phyloP scores from a whole-genome alignment of 2,888 invertebrate genomes.

The Apeira syringaria region DNA sequence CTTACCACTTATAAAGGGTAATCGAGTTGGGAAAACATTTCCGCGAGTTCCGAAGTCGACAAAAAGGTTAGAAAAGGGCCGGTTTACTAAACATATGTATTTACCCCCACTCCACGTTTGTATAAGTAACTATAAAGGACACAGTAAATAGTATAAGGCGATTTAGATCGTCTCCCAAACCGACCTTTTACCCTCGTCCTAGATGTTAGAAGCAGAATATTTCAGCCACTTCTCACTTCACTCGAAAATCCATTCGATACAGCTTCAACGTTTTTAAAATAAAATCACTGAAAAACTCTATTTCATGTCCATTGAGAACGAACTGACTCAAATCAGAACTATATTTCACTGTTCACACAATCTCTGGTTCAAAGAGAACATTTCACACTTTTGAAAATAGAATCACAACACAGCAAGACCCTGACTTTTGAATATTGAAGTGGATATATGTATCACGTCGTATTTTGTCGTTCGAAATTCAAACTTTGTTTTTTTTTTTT shows the following conservation, averaged over 20 bases:
- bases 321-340: not conserved
- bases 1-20: conserved; percentile 17
- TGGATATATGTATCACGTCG: conserved; percentile 18
- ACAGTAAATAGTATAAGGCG: conserved; percentile 39
- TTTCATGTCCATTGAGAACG: not conserved
- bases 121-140: not conserved
- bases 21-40: conserved; percentile 29
- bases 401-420: conserved; percentile 5
- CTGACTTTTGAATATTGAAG: conserved; percentile 9
- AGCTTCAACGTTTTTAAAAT: conserved; percentile 10
- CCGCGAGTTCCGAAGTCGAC: conserved; percentile 18
- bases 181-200: conserved; percentile 44
- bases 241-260: conserved; percentile 25
- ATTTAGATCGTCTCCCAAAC: conserved; percentile 37
- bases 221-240: conserved; percentile 37
- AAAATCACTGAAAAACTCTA: conserved; percentile 9
- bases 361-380: conserved; percentile 5
- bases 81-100: conserved; percentile 33
- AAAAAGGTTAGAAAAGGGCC: conserved; percentile 31
- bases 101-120: not conserved
- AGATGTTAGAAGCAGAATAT: conserved; percentile 33
- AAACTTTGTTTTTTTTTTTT: no score
- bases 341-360: conserved; percentile 7
- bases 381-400: conserved; percentile 1
- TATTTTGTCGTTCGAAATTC: conserved; percentile 10